Evolutionary conservation across 2,888 invertebrate genomes (phyloP).

Genomic region (Reticulitermes lucifugus): DNA sequence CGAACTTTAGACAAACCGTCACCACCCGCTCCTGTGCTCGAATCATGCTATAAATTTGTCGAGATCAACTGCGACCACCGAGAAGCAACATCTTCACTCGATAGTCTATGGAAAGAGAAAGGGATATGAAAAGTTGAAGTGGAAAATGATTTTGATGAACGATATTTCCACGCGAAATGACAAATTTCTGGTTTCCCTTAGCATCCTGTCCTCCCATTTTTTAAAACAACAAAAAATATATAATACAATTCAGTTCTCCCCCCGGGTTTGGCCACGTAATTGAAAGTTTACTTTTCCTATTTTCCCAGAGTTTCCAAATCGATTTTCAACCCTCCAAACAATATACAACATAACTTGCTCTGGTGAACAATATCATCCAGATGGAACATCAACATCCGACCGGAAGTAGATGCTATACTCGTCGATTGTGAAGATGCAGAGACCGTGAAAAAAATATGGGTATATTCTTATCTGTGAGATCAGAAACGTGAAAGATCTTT

Average conservation of each 20-base stretch:
- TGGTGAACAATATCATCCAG: background rate
- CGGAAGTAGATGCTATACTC: background rate
- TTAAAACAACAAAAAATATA: slow-evolving; percentile 6
- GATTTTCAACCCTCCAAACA: slow-evolving; percentile 29
- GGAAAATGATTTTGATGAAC: slow-evolving; percentile 43
- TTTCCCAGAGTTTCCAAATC: background rate
- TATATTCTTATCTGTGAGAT: slow-evolving; percentile 16
- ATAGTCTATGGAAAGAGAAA: background rate
- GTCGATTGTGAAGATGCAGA: slow-evolving; percentile 20
- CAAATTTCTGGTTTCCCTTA: slow-evolving; percentile 53
- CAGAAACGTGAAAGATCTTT: background rate
- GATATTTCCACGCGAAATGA: slow-evolving; percentile 52
- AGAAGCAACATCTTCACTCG: background rate
- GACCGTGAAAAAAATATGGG: slow-evolving; percentile 8
- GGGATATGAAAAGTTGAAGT: slow-evolving; percentile 6
- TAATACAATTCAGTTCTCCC: slow-evolving; percentile 22
- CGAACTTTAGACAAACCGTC: no score
- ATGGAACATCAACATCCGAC: slow-evolving; percentile 23
- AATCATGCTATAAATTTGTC: no score
- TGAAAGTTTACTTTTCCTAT: slow-evolving; percentile 23
- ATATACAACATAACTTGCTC: background rate
- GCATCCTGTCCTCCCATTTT: slow-evolving; percentile 1
- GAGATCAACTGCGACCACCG: no score
- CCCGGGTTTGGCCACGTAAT: slow-evolving; percentile 6
- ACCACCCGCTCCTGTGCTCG: no score